Conservation (phyloP, 35 echinoderm and acorn worm genomes). For the Holothuria glaberrima region DNA sequence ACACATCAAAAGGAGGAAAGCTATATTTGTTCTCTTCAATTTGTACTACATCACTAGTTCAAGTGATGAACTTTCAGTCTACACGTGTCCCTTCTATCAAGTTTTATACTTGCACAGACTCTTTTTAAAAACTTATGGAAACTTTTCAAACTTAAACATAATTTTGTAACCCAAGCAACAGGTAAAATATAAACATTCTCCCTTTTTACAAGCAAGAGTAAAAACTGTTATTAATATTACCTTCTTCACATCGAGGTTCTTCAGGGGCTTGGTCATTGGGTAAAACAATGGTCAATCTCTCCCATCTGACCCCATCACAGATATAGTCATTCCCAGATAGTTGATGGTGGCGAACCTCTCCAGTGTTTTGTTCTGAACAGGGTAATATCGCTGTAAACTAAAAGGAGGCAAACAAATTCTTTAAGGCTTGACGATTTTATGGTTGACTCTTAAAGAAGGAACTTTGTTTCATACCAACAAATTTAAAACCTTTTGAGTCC, state of each 20-base stretch:
- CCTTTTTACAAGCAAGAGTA: neutral
- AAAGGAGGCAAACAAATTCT: neutral
- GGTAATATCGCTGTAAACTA: slow-evolving; percentile 21
- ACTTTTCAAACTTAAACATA: too few relatives aligned
- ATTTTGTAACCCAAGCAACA: neutral
- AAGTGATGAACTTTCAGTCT: too few relatives aligned
- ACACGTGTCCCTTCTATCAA: too few relatives aligned
- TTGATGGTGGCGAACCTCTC: slow-evolving; percentile 50
- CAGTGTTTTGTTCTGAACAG: slow-evolving; percentile 55
- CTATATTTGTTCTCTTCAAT: too few relatives aligned
- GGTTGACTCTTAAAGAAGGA: too few relatives aligned
- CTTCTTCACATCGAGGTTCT: slow-evolving; percentile 67
- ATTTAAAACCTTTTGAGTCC: too few relatives aligned
- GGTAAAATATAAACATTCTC: neutral
- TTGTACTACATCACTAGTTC: too few relatives aligned
- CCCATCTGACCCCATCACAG: slow-evolving; percentile 70
- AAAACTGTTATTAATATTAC: slow-evolving; percentile 42
- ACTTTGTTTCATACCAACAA: too few relatives aligned
- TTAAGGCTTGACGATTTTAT: neutral
- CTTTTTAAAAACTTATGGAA: too few relatives aligned
- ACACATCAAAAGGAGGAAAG: too few relatives aligned
- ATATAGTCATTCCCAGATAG: slow-evolving; percentile 33
- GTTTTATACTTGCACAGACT: too few relatives aligned
- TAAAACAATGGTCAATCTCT: neutral
- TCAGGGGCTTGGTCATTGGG: neutral